Base-by-base conservation (phyloP, 1,140 invertebrate genomes). In the Drosophila albomicans region DNA sequence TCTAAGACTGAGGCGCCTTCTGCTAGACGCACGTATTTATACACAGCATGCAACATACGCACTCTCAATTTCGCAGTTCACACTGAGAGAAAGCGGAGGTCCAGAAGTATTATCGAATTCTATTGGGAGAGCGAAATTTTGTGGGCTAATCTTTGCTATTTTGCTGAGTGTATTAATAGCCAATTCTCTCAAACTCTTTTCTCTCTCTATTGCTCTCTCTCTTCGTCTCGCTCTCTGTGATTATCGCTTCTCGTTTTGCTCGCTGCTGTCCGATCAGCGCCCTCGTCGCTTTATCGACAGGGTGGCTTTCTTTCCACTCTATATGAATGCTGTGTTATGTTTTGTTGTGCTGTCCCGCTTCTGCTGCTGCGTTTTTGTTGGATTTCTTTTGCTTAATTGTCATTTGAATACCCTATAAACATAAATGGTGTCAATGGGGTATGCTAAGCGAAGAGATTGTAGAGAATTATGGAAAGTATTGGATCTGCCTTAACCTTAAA, bases 281-380 rank as follows among this genome's bases (percentile, higher is more conserved):
- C 57, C 57, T 62, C 51, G 57, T 6, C 20, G 61, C 25, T 41
- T 57, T 76, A 79, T 76, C 68, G 72, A 45, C 45, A 67, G 72
- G 74, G 76, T 69, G 71, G 57, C 65, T 79, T 81, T 84, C 81
- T 69, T 85, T 87, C 69, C 75, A 67, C 56, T 41, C 13, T 35
- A 20, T 54, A 2, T 32, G 30, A 0, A 25, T 25, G 20, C 20
- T 25, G 20, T 25, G 20, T 25, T 25, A 0, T 25, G 20, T 25
- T 25, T 25, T 25, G 20, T 25, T 25, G 20, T 25, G 20, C 3
- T 25, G 20, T 25, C 20, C 28, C 35, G 56, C 32, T 62, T 13
- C 15, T 30, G n/a, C 13, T 46, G 15, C 46, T 49, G 51, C 30
- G 20, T 70, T 81, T 65, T 77, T 59, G 63, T 67, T 69, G 66